Evolutionary conservation across 2,797 vertebrate species (phyloP).

Genomic region (Danio choprae): DNA sequence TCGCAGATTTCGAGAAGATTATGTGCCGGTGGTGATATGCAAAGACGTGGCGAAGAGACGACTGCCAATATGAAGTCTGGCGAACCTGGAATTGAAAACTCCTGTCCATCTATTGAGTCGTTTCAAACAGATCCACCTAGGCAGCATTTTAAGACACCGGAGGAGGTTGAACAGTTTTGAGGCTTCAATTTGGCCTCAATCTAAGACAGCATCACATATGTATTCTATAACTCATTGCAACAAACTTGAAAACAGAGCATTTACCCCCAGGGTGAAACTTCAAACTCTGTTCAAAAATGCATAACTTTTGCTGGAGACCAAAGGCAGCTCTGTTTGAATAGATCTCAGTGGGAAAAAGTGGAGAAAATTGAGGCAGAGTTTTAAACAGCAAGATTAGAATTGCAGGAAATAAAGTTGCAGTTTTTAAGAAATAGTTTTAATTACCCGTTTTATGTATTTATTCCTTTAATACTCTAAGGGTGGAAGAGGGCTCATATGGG

Average conservation of each 20-base stretch:
- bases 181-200: neutral
- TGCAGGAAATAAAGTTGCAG: neutral
- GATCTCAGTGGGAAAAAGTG: neutral
- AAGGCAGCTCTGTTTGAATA: neutral
- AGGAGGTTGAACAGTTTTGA: neutral
- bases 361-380: neutral
- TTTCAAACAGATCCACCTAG: neutral
- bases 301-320: neutral
- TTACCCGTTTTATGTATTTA: neutral
- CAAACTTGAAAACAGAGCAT: conserved; percentile 4
- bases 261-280: neutral
- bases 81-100: neutral
- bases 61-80: neutral
- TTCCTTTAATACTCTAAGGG: neutral
- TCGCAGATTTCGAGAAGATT: conserved; percentile 14
- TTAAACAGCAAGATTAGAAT: neutral
- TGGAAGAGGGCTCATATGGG: neutral
- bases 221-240: neutral
- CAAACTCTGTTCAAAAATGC: conserved; percentile 6
- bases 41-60: neutral
- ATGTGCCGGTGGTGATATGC: neutral
- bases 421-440: neutral
- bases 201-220: neutral
- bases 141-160: neutral
- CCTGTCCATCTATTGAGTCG: neutral